A percentile compares a stretch with the other conserved stretches of the same genome.
Conservation (phyloP, 2,113 vertebrate genomes). For the Arothron firmamentum region DNA sequence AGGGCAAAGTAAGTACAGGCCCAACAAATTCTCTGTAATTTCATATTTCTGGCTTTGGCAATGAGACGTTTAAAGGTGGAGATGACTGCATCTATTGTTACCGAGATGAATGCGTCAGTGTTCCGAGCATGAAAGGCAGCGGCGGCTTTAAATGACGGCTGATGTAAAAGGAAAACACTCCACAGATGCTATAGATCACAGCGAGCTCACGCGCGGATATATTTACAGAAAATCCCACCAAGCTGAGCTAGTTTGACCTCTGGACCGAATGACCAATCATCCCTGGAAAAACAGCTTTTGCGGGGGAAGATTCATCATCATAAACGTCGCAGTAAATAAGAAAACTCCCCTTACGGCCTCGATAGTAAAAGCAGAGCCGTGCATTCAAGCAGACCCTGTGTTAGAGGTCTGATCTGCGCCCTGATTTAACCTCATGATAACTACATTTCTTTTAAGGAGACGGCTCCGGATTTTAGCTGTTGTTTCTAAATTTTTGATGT, state of each 20-base stretch:
- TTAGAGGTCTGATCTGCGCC: background rate
- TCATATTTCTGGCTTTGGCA: too few relatives aligned
- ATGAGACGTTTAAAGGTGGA: too few relatives aligned
- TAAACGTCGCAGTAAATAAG: slow-evolving; percentile 15
- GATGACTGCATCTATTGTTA: background rate
- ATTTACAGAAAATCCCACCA: slow-evolving; percentile 7
- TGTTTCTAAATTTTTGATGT: background rate
- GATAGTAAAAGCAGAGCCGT: too few relatives aligned
- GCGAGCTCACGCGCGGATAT: background rate
- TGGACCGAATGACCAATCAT: slow-evolving; percentile 3
- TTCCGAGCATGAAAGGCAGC: background rate
- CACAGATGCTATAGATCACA: background rate
- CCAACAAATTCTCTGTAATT: background rate
- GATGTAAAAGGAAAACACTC: slow-evolving; percentile 13
- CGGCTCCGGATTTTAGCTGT: background rate
- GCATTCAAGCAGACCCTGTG: too few relatives aligned
- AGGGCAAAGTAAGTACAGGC: slow-evolving; percentile 15
- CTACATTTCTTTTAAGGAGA: background rate
- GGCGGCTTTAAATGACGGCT: slow-evolving; percentile 19
- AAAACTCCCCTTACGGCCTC: slow-evolving; percentile 6
- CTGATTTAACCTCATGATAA: background rate
- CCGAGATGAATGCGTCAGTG: slow-evolving; percentile 23
- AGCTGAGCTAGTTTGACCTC: slow-evolving; percentile 6
- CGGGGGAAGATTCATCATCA: slow-evolving; percentile 35
- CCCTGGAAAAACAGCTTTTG: background rate